phyloP scores from a whole-genome alignment of 1,140 invertebrate genomes.

The Diplogasteroides magnus region DNA sequence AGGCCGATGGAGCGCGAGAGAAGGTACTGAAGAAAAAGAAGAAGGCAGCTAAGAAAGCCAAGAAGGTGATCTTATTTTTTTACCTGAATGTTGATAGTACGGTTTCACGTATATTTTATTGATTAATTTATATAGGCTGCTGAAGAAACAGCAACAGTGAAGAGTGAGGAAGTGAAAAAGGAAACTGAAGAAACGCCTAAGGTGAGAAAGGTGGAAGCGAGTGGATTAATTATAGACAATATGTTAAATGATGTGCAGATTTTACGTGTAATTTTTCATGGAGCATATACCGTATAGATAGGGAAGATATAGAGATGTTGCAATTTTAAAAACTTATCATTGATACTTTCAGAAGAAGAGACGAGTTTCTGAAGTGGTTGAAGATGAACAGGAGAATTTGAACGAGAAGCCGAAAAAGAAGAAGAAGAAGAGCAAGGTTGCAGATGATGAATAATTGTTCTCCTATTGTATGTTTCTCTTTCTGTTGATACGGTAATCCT shows the following conservation, averaged over 20 bases:
- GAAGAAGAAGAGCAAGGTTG: slow-evolving; percentile 39
- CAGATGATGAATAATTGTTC: slow-evolving; percentile 22
- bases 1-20: slow-evolving; percentile 70
- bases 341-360: no score
- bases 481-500: no score
- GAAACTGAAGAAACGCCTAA: slow-evolving; percentile 26
- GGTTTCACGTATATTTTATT: neutral
- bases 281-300: no score
- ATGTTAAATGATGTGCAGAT: no score
- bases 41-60: slow-evolving; percentile 44
- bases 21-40: slow-evolving; percentile 45
- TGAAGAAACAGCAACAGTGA: neutral
- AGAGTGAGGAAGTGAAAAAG: slow-evolving; percentile 2
- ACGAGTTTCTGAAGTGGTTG: slow-evolving; percentile 7
- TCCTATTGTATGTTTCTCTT: slow-evolving; percentile 14
- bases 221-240: slow-evolving; percentile 8
- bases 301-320: no score
- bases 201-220: slow-evolving; percentile 12
- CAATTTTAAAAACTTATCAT: no score
- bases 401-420: slow-evolving; percentile 32
- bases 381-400: slow-evolving; percentile 21
- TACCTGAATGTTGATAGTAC: neutral
- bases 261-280: no score
- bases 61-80: slow-evolving; percentile 9
- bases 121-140: slow-evolving; percentile 5